A percentile compares a stretch with the other conserved stretches of the same genome.
Conservation (phyloP, 2,888 invertebrate genomes). For the Eustalomyia histrio region DNA sequence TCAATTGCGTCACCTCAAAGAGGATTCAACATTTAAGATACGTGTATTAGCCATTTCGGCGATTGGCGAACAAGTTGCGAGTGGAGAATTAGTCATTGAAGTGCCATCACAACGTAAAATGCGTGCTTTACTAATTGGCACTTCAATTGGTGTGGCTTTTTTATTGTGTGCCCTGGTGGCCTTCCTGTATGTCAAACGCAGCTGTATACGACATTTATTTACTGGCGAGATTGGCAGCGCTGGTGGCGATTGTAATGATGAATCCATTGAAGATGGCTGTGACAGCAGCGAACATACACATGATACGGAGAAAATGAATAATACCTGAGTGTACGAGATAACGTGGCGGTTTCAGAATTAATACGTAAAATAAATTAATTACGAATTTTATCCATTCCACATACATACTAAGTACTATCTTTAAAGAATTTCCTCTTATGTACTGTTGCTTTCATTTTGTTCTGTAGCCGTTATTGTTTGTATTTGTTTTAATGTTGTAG, state of each 20-base stretch:
- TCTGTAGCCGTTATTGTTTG: conserved; percentile 6
- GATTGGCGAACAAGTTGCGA: conserved; percentile 83
- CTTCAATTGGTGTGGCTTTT: conserved; percentile 85
- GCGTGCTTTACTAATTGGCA: conserved; percentile 86
- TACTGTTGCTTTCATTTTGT: not conserved
- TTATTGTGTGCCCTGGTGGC: conserved; percentile 84
- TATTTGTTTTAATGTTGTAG: conserved; percentile 15
- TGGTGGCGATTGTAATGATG: conserved; percentile 51
- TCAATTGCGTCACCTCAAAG: conserved; percentile 85
- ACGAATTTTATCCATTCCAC: conserved; percentile 17
- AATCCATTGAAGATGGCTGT: conserved; percentile 57
- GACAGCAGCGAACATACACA: conserved; percentile 72
- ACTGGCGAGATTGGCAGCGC: conserved; percentile 61
- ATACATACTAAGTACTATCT: conserved; percentile 2
- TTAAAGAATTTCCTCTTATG: not conserved
- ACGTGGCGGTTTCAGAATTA: conserved; percentile 71
- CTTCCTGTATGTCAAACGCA: conserved; percentile 80
- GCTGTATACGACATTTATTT: conserved; percentile 75
- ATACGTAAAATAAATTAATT: conserved; percentile 54
- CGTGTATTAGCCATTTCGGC: conserved; percentile 85
- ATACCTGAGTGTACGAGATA: conserved; percentile 74
- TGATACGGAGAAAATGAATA: conserved; percentile 75
- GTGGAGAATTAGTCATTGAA: conserved; percentile 83
- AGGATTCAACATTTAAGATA: conserved; percentile 87
- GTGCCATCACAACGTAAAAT: conserved; percentile 87